Percentiles rank a stretch among this genome's conserved stretches.
Evolutionary conservation across 2,797 vertebrate genomes (phyloP).

Genomic region (Smutsia temminckii): DNA sequence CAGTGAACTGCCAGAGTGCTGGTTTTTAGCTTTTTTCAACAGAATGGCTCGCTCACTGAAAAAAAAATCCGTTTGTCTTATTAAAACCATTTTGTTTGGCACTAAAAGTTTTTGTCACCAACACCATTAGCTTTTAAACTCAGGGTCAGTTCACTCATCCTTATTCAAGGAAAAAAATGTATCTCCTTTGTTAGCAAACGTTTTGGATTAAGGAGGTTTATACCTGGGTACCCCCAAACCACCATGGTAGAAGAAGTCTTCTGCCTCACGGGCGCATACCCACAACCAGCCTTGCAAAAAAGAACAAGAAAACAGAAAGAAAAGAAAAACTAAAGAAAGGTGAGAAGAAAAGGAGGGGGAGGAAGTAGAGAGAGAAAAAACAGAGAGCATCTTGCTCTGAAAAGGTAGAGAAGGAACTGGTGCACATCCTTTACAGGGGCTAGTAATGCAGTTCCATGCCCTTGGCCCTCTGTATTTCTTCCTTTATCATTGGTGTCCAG

Average conservation of each 20-base stretch:
- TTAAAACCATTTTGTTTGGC: conserved; percentile 19
- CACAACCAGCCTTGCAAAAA: not conserved
- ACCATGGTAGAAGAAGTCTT: not conserved
- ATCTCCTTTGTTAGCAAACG: not conserved
- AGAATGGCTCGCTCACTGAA: not conserved
- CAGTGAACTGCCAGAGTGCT: not conserved
- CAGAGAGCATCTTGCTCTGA: not conserved
- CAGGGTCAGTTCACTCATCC: not conserved
- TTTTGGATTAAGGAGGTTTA: not conserved
- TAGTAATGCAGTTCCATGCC: rapidly evolving
- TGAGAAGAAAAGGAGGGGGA: not conserved
- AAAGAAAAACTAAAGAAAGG: not conserved
- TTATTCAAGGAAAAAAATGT: not conserved
- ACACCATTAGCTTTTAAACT: not conserved
- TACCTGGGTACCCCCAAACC: not conserved
- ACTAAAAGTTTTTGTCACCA: not conserved
- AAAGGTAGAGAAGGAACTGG: not conserved
- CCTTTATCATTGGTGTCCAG: not conserved
- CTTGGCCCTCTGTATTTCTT: not conserved
- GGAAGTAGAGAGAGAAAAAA: not conserved
- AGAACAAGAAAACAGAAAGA: not conserved
- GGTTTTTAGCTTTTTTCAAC: not conserved
- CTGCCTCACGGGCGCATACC: not conserved
- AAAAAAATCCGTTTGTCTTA: not conserved
- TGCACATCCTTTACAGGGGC: rapidly evolving